Conservation (phyloP, 2,888 invertebrate genomes). For the Platynereis dumerilii region DNA sequence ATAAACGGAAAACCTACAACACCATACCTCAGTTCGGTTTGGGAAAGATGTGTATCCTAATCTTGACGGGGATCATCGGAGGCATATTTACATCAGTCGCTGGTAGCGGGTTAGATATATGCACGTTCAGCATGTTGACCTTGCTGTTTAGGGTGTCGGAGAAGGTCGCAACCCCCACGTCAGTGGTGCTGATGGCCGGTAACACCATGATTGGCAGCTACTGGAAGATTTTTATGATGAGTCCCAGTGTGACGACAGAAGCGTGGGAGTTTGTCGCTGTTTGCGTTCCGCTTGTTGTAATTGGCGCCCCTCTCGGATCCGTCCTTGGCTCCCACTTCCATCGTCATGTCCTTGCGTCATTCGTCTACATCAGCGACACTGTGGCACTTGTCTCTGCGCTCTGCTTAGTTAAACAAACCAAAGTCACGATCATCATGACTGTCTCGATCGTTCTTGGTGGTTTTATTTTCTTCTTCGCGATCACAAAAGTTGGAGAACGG, state of each 20-base stretch:
- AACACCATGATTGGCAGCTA: neutral
- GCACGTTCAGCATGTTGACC: constrained; percentile 46
- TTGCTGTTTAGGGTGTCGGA: constrained; percentile 36
- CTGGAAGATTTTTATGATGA: constrained; percentile 10
- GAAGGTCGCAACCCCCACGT: constrained; percentile 37
- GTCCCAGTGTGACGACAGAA: constrained; percentile 2
- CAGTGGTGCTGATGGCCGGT: neutral
- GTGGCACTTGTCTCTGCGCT: constrained; percentile 31
- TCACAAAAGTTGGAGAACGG: constrained; percentile 16
- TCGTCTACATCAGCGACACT: constrained; percentile 41
- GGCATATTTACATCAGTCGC: constrained; percentile 53
- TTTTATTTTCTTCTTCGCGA: constrained; percentile 16
- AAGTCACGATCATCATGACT: constrained; percentile 13
- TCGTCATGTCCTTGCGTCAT: constrained; percentile 39
- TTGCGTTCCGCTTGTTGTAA: constrained; percentile 36
- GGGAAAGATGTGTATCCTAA: constrained; percentile 46
- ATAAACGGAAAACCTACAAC: constrained; percentile 40
- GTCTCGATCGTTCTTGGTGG: constrained; percentile 23
- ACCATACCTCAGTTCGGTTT: constrained; percentile 34
- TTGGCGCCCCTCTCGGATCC: constrained; percentile 43
- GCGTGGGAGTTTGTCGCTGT: constrained; percentile 45
- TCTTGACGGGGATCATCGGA: constrained; percentile 51
- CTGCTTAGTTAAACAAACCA: constrained; percentile 28
- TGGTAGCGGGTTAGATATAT: constrained; percentile 52
- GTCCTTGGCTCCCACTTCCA: constrained; percentile 46